Percentiles rank a stretch among this genome's conserved stretches.
These are phyloP conservation scores for Cynopterus brachyotis DNA, from an alignment of 2,113 vertebrate species.

Conservation along the genomic window DNA sequence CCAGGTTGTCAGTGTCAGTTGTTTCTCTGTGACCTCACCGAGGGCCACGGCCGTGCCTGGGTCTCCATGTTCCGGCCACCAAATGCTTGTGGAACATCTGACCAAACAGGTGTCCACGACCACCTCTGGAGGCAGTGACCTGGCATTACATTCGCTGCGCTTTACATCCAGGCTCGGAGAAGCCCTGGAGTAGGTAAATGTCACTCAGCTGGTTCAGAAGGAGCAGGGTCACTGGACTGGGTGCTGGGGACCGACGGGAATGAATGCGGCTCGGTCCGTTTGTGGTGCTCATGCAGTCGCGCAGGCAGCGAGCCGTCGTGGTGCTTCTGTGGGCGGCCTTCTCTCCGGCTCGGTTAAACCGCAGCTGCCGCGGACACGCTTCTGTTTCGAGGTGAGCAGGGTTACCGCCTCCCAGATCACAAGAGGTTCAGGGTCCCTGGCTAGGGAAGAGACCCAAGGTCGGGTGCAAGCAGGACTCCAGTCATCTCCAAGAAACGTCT, in stretches of 20 bases:
- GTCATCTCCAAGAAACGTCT: not conserved
- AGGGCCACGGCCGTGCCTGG: not conserved
- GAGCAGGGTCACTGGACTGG: not conserved
- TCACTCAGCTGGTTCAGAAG: not conserved
- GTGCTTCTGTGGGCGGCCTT: not conserved
- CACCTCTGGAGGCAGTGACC: not conserved
- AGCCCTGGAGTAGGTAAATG: not conserved
- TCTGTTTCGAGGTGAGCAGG: not conserved
- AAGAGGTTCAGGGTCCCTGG: not conserved
- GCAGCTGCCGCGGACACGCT: not conserved
- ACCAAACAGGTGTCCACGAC: not conserved
- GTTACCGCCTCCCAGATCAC: not conserved
- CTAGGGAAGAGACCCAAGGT: not conserved
- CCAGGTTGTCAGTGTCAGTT: accelerated
- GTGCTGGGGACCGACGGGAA: not conserved
- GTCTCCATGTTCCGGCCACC: not conserved
- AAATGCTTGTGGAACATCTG: not conserved
- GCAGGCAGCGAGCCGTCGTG: not conserved
- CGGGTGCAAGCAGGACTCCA: not conserved
- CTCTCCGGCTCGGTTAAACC: not conserved
- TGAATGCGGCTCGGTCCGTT: not conserved
- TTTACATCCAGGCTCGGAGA: not conserved
- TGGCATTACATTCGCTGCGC: not conserved
- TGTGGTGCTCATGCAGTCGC: accelerated
- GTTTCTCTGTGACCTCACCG: not conserved